These are phyloP conservation scores for Thunnus thynnus DNA, from an alignment of 2,113 vertebrate genomes.

Conservation along the genomic window DNA sequence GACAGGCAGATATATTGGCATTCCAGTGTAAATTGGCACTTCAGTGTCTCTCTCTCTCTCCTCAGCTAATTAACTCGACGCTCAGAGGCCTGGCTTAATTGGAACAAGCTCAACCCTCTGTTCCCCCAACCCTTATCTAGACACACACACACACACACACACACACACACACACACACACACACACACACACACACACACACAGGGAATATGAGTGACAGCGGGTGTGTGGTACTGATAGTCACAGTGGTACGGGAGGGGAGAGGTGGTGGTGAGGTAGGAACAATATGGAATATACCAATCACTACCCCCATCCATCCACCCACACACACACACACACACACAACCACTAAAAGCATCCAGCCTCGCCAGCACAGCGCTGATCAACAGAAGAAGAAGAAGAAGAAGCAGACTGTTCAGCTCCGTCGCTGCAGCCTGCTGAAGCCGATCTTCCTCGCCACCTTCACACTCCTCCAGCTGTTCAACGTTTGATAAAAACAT, in stretches of 20 bases:
- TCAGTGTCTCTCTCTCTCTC: slow-evolving; percentile 59
- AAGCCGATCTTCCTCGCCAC: too few species aligned
- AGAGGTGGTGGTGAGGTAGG: slow-evolving; percentile 8
- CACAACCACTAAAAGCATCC: neutral
- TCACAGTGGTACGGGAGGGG: slow-evolving; percentile 12
- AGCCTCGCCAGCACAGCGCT: neutral
- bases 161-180: too few species aligned
- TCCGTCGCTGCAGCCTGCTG: too few species aligned
- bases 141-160: too few species aligned
- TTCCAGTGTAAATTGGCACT: too few species aligned
- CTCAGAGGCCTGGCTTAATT: slow-evolving; percentile 78
- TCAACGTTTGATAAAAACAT: too few species aligned
- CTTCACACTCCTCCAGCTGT: too few species aligned
- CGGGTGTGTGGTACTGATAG: slow-evolving; percentile 49
- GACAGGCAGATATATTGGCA: too few species aligned
- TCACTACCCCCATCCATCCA: neutral
- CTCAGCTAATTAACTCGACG: slow-evolving; percentile 76
- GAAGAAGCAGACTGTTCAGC: neutral
- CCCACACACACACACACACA: slow-evolving; percentile 6
- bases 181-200: slow-evolving; percentile 18
- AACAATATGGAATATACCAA: slow-evolving; percentile 20
- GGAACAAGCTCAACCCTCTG: slow-evolving; percentile 45
- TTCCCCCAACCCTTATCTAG: too few species aligned
- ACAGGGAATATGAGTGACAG: slow-evolving; percentile 34
- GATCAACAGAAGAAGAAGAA: neutral